These are phyloP conservation scores for Epinephelus moara DNA, from an alignment of 2,113 vertebrate genomes.

Conservation along the genomic window DNA sequence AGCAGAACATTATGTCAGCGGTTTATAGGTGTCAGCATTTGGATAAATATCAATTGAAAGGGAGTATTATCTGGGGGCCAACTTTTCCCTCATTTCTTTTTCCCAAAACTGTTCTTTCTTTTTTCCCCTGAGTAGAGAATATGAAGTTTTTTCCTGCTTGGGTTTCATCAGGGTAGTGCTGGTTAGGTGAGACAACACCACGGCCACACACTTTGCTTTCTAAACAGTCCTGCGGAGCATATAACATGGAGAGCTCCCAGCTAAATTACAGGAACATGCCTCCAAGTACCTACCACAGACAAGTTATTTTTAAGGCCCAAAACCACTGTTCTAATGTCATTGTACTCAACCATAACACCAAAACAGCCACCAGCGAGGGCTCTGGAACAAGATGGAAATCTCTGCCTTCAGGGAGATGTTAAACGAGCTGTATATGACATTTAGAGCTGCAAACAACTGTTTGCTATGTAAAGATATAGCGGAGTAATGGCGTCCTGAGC, in stretches of 20 bases:
- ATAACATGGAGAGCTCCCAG: slow-evolving; percentile 57
- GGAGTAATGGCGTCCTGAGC: no score
- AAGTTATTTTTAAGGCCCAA: slow-evolving; percentile 77
- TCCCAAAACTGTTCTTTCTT: slow-evolving; percentile 23
- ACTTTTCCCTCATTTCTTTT: slow-evolving; percentile 44
- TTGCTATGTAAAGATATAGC: no score
- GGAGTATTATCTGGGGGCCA: slow-evolving; percentile 38
- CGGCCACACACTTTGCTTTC: slow-evolving; percentile 68
- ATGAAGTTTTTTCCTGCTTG: slow-evolving; percentile 33
- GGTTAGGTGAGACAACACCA: slow-evolving; percentile 60
- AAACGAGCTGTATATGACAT: neutral
- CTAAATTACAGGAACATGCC: slow-evolving; percentile 74
- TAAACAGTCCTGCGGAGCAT: slow-evolving; percentile 38
- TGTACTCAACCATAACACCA: slow-evolving; percentile 71
- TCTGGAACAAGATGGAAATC: slow-evolving; percentile 20
- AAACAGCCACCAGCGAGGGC: slow-evolving; percentile 50
- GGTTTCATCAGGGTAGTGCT: slow-evolving; percentile 61
- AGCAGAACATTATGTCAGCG: slow-evolving; percentile 46
- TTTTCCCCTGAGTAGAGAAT: neutral
- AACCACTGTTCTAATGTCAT: slow-evolving; percentile 79
- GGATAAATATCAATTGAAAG: slow-evolving; percentile 48
- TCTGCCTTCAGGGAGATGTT: slow-evolving; percentile 16
- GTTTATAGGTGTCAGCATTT: slow-evolving; percentile 60
- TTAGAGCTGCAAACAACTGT: no score
- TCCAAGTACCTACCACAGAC: slow-evolving; percentile 79